These are phyloP conservation scores for Pseudomyrmex concolor DNA, from an alignment of 1,140 invertebrate species.

Conservation along the genomic window DNA sequence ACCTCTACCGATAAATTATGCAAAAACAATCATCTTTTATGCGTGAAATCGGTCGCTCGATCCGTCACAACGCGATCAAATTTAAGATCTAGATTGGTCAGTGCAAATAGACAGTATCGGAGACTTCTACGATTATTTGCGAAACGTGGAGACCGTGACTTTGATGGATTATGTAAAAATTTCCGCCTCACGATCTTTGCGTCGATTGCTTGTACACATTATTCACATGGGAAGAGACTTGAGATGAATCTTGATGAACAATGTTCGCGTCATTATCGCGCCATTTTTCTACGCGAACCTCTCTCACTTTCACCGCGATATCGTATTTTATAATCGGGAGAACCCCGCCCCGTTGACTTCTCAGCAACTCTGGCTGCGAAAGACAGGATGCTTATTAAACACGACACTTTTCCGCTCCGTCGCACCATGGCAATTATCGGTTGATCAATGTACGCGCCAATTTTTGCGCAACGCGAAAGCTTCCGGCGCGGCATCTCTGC, in stretches of 20 bases:
- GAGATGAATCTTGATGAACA: background rate
- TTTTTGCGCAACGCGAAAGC: background rate
- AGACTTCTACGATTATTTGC: no score
- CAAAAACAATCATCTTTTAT: constrained; percentile 21
- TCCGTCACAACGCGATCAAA: background rate
- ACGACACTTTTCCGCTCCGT: constrained; percentile 36
- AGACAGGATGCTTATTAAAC: constrained; percentile 36
- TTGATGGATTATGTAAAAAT: constrained; percentile 9
- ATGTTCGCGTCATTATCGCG: background rate
- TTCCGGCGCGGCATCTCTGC: no score
- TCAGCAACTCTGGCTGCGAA: background rate
- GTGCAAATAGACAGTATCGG: no score
- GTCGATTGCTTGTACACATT: background rate
- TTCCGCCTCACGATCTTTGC: background rate
- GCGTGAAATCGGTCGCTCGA: background rate
- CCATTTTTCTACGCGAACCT: constrained; percentile 71
- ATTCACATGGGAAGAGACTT: background rate
- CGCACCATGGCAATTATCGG: background rate
- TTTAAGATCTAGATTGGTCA: background rate
- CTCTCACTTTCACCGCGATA: constrained; percentile 80
- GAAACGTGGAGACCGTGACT: background rate
- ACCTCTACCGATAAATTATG: constrained; percentile 31
- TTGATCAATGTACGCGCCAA: background rate
- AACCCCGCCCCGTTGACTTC: background rate
- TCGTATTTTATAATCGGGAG: constrained; percentile 50